These are phyloP conservation scores for Sitta carolinensis DNA, from an alignment of 2,797 vertebrate genomes.

Conservation along the genomic window DNA sequence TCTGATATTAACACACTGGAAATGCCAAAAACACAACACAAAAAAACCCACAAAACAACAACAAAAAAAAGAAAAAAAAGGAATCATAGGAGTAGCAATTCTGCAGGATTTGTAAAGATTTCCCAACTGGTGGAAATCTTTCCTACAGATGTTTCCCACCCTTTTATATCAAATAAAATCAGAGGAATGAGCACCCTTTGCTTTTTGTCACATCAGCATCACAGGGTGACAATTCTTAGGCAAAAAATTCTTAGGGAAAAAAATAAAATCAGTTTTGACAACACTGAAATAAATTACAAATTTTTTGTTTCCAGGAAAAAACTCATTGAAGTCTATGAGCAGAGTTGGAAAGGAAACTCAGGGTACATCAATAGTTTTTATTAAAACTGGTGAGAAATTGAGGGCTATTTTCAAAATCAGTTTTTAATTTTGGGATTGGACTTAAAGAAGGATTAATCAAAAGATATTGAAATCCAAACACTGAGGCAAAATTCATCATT, in stretches of 20 bases:
- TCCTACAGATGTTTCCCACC: background rate
- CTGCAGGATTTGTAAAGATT: background rate
- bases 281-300: background rate
- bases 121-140: background rate
- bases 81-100: background rate
- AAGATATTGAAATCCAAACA: background rate
- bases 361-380: background rate
- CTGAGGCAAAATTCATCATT: background rate
- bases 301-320: background rate
- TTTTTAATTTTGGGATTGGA: background rate
- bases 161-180: background rate
- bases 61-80: background rate
- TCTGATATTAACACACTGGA: background rate
- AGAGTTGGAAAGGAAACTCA: background rate
- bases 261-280: background rate
- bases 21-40: background rate
- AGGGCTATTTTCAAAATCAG: background rate
- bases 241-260: background rate
- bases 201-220: background rate
- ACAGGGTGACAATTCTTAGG: background rate
- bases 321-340: background rate
- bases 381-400: background rate
- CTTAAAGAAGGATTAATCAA: background rate
- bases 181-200: background rate
- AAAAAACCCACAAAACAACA: too few relatives aligned